These are phyloP conservation scores for Ficedula albicollis DNA, from an alignment of 2,797 vertebrate genomes.

Conservation along the genomic window DNA sequence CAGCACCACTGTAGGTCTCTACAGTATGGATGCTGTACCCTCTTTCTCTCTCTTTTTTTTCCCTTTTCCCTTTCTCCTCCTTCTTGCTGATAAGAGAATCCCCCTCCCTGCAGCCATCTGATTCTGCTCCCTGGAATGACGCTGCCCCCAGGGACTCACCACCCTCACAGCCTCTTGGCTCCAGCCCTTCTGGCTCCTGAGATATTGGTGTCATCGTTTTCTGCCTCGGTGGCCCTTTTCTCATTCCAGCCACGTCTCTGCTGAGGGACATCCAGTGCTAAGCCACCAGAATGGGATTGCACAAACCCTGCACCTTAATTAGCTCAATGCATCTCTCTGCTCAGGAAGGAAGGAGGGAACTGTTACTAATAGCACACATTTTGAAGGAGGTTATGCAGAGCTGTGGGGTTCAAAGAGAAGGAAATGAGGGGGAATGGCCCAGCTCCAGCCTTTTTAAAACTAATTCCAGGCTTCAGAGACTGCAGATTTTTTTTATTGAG, in stretches of 20 bases:
- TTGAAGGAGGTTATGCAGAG: slow-evolving; percentile 3
- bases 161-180: neutral
- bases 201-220: neutral
- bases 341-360: neutral
- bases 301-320: slow-evolving; percentile 50
- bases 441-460: neutral
- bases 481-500: neutral
- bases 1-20: neutral
- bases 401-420: neutral
- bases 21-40: neutral
- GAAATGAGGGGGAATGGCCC: neutral
- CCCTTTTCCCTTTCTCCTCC: neutral
- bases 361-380: slow-evolving; percentile 5
- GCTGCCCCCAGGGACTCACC: neutral
- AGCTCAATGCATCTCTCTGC: slow-evolving; percentile 18
- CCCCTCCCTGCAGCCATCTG: neutral
- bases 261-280: slow-evolving; percentile 36
- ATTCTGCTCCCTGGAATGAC: neutral
- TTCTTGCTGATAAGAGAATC: neutral
- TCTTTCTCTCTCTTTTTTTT: neutral
- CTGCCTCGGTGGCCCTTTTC: neutral
- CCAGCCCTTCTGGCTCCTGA: neutral
- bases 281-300: slow-evolving; percentile 59
- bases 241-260: neutral
- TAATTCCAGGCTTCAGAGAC: neutral